Evolutionary conservation across 2,113 vertebrate species (phyloP).

Genomic region (Numida meleagris): DNA sequence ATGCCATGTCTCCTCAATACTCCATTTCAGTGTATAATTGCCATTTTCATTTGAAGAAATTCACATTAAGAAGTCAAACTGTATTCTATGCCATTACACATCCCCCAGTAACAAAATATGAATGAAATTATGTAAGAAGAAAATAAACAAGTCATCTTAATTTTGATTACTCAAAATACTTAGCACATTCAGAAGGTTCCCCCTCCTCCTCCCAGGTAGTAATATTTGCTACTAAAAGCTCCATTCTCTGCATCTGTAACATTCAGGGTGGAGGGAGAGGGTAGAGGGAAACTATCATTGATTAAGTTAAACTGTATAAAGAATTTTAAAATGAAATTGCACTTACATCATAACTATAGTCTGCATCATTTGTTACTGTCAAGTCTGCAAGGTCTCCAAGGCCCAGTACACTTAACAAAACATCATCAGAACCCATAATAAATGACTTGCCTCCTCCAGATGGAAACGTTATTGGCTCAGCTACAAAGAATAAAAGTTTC

Average conservation of each 20-base stretch:
- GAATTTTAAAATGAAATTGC: constrained; percentile 79
- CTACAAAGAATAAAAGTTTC: constrained; percentile 83
- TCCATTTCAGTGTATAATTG: neutral
- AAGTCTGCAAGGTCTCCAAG: constrained; percentile 98
- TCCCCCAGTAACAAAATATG: neutral
- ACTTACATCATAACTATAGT: constrained; percentile 99
- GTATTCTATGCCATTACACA: neutral
- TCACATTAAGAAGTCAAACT: neutral
- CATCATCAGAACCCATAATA: constrained; percentile 95
- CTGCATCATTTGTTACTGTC: constrained; percentile 97
- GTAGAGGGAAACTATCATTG: constrained; percentile 20
- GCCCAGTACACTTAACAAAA: constrained; percentile 95
- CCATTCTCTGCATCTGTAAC: neutral
- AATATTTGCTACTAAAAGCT: neutral
- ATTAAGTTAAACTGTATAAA: constrained; percentile 61
- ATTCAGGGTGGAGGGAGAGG: constrained; percentile 1
- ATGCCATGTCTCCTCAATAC: neutral
- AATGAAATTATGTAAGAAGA: neutral
- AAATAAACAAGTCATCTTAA: neutral
- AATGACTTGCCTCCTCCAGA: constrained; percentile 94
- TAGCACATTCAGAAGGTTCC: neutral
- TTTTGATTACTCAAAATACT: neutral
- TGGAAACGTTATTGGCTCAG: constrained; percentile 94
- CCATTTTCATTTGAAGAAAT: neutral
- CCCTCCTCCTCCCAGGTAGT: neutral